phyloP scores from a whole-genome alignment of 2,888 invertebrate species.

The Acholoe squamosa region DNA sequence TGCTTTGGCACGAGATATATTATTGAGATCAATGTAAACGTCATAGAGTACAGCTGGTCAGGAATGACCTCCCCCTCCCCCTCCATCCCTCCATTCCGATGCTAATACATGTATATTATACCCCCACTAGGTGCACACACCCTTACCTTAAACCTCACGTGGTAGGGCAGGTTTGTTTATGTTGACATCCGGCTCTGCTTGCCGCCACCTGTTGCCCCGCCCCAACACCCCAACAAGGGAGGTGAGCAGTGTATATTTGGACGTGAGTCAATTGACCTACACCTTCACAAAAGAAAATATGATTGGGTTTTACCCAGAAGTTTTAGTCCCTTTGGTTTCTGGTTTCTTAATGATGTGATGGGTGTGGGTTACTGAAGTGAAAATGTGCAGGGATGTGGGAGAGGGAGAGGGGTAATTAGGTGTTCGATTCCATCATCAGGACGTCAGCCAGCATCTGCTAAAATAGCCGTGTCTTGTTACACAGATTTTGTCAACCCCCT shows the following conservation, averaged over 20 bases:
- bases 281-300: not conserved
- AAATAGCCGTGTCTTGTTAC: conserved; percentile 1
- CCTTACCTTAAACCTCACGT: not conserved
- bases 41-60: no score
- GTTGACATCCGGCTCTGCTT: conserved; percentile 8
- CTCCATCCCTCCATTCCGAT: no score
- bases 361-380: not conserved
- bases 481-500: not conserved
- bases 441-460: not conserved
- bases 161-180: conserved; percentile 12
- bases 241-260: not conserved
- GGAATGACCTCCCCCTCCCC: no score
- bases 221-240: not conserved
- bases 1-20: no score
- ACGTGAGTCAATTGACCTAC: not conserved
- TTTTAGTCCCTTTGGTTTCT: not conserved
- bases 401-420: not conserved
- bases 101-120: no score
- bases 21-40: no score
- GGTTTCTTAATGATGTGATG: not conserved
- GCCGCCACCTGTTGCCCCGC: conserved; percentile 9
- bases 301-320: not conserved
- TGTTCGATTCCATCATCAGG: not conserved
- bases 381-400: not conserved
- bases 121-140: not conserved